Evolutionary conservation across 2,888 invertebrate species (phyloP), one percentile per base, ranked within the genome.

Genomic region (Maniola hyperantus): DNA sequence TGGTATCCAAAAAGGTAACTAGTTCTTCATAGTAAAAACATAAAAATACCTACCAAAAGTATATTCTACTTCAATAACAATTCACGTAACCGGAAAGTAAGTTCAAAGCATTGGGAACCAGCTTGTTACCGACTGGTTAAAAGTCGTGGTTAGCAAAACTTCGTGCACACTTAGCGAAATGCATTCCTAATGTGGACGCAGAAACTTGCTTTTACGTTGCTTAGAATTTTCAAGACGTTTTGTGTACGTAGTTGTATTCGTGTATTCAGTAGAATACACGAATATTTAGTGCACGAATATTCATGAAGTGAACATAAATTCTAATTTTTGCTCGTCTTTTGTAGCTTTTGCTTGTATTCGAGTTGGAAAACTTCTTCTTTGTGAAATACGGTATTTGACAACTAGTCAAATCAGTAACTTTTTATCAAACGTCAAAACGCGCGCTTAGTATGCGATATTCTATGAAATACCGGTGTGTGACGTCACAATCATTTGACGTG

Each of bases 111-210:
- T 51, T 51, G 13, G n/a, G 33, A 51, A 33, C 33, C 33, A 5
- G 36, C 55, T 55, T 55, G 55, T 55, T 55, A 55, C 55, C 48
- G 2, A 48, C 48, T 55, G 18, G 36, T 39, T 48, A 36, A 39
- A 36, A 18, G 10, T 15, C 36, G 55, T 8, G 55, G 55, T 55
- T 36, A 6, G 55, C 55, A 48, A 36, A 70, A 68, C 71, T 67
- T 66, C 48, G 64, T 67, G 65, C 66, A 26, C 68, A 69, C 62
- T 70, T 71, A 67, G 65, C 68, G 65, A 63, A 66, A 66, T 71
- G 70, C 69, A 64, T 50, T 66, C 65, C 60, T 46, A 68, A 71
- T 71, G 65, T 67, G 62, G 65, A 65, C 54, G 59, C 18, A 44
- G 59, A 36, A 65, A 69, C 57, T 67, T 71, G 65, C 67, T 55